Evolutionary conservation across 2,113 vertebrate genomes (phyloP), one percentile per base, ranked within the genome.

Genomic region (Solea senegalensis): DNA sequence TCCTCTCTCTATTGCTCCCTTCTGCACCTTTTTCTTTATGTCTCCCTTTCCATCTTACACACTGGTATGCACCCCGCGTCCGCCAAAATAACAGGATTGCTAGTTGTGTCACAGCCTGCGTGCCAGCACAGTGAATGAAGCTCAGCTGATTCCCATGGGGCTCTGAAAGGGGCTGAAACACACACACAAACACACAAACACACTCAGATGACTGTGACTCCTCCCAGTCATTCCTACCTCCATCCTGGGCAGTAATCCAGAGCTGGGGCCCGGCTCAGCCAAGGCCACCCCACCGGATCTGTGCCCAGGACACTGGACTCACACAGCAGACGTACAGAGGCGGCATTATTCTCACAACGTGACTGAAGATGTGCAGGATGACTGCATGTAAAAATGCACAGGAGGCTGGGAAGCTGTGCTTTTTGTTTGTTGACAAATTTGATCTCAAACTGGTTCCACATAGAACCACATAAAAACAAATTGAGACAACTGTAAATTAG

Each of bases 91-190:
- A 83, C 81, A 83, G 83, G 75, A 85, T 86, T 74, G 80, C 77
- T 73, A 72, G 76, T 88, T 79, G 80, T 80, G 87, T 84, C 85
- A 81, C 65, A 52, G 74, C 45, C 59, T 34, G 48, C 82, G 85
- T 90, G 87, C 86, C 91, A 89, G 76, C 74, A 45, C 65, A 50
- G 61, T 89, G 86, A 91, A 90, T 87, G 81, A 77, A 83, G 78
- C 86, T 86, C 88, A 88, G 88, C 87, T 88, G 88, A 89, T 90
- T 91, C 88, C 85, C 90, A 90, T 89, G 90, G 86, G 85, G 83
- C 76, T 80, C 61, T 74, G 74, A 81, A 87, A 90, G 65, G 81
- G 84, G 76, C 70, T 39, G 48, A 79, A 60, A 53, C 59, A 41
- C 68, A 49, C 61, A 59, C 76, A 69, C 41, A 51, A 51, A 63